phyloP scores from a whole-genome alignment of 1,140 invertebrate genomes.

The Euwallacea fornicatus region DNA sequence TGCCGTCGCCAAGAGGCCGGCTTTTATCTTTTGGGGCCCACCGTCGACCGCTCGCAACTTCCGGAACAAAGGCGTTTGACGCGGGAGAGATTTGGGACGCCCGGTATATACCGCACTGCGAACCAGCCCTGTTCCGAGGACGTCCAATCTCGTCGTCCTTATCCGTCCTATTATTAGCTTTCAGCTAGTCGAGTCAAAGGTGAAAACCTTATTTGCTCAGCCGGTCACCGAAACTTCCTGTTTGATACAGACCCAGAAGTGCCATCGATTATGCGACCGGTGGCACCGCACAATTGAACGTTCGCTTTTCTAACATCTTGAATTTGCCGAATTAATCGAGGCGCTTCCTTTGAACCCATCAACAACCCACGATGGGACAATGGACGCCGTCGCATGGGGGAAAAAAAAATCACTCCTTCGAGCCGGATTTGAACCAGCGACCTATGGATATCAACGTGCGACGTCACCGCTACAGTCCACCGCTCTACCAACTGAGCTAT shows the following conservation, averaged over 20 bases:
- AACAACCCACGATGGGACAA: neutral
- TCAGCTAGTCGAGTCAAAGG: neutral
- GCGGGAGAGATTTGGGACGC: too few species aligned
- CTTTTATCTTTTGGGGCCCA: too few species aligned
- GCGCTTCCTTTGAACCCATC: neutral
- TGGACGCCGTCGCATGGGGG: neutral
- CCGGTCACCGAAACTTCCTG: neutral
- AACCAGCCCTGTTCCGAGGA: too few species aligned
- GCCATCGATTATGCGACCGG: neutral
- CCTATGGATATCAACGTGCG: constrained; percentile 58
- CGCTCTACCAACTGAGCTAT: constrained; percentile 80
- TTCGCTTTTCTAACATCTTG: neutral
- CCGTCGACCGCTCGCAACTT: too few species aligned
- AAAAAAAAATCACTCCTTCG: constrained; percentile 56
- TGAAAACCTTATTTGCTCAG: neutral
- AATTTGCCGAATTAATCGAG: neutral
- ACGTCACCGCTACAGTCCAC: constrained; percentile 72
- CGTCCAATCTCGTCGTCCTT: neutral
- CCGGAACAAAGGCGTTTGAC: too few species aligned
- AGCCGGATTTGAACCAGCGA: constrained; percentile 72
- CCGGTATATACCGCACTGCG: too few species aligned
- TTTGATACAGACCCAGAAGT: neutral
- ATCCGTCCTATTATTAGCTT: neutral
- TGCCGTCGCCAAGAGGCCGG: too few species aligned
- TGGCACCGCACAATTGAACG: neutral